Evolutionary conservation across 2,113 vertebrate species (phyloP), one percentile per base, ranked within the genome.

Genomic region (Probosciger aterrimus): DNA sequence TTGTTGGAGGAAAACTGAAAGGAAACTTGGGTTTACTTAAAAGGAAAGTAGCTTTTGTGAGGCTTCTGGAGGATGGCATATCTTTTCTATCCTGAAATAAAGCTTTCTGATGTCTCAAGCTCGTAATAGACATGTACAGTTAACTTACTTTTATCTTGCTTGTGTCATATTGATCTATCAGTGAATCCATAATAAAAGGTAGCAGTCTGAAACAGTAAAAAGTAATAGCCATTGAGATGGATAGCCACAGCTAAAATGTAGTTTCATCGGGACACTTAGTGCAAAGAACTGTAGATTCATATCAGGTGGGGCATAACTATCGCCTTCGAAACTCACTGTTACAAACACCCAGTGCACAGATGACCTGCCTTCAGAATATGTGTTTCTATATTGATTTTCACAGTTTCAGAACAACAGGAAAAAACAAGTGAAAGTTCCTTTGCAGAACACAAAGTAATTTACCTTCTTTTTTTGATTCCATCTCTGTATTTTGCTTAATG

Each of bases 101-200:
- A 59, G 41, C 90, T 95, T 96, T 97, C 95, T 97, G 93, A 94
- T 43, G 57, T 96, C 97, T 95, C 69, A 95, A 87, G 86, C 74
- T 97, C 87, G 75, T 96, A 98, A 98, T 63, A 98, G 97, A 97
- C 91, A 94, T 81, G 88, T 97, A 94, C 86, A 96, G 93, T 92
- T 97, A 97, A 97, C 96, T 97, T 96, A 96, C 96, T 97, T 98
- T 98, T 97, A 97, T 97, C 95, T 98, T 97, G 69, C 95, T 89
- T 96, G 86, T 98, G 97, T 97, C 97, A 96, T 97, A 98, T 97
- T 97, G 98, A 98, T 98, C 97, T 97, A 97, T 97, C 98, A 96
- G 97, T 95, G 95, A 98, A 97, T 98, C 97, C 95, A 97, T 97
- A 98, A 98, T 94, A 97, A 96, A 98, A 97, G 93, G 97, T 82